phyloP scores from a whole-genome alignment of 2,888 invertebrate genomes.

The Anthoptus insignis region DNA sequence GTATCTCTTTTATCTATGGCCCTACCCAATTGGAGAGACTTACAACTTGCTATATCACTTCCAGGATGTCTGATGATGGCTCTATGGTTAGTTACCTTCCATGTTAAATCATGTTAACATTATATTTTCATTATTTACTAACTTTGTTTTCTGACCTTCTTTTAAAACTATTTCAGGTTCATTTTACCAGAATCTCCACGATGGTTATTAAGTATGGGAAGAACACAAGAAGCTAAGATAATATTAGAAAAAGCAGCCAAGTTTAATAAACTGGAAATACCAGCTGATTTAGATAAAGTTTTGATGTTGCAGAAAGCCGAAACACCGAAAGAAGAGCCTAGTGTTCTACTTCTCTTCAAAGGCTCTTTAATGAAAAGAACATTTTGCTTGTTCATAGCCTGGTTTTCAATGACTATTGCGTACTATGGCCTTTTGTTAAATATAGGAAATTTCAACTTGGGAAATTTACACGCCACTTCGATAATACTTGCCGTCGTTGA shows the following conservation, averaged over 20 bases:
- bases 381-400: slow-evolving; percentile 90
- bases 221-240: slow-evolving; percentile 89
- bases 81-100: slow-evolving; percentile 86
- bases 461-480: slow-evolving; percentile 91
- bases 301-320: slow-evolving; percentile 84
- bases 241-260: slow-evolving; percentile 89
- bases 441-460: slow-evolving; percentile 90
- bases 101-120: no score
- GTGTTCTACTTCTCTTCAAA: slow-evolving; percentile 89
- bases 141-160: neutral
- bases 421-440: slow-evolving; percentile 93
- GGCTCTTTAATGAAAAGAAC: slow-evolving; percentile 90
- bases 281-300: slow-evolving; percentile 90
- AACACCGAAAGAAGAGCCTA: slow-evolving; percentile 78
- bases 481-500: slow-evolving; percentile 92
- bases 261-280: slow-evolving; percentile 89
- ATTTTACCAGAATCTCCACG: slow-evolving; percentile 93
- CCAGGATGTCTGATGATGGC: slow-evolving; percentile 90
- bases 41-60: slow-evolving; percentile 91
- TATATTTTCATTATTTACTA: neutral
- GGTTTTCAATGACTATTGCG: slow-evolving; percentile 93
- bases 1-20: slow-evolving; percentile 91
- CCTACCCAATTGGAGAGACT: slow-evolving; percentile 90
- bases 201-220: slow-evolving; percentile 92
- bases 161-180: slow-evolving; percentile 84